Evolutionary conservation across 1,140 invertebrate species (phyloP).

Genomic region (Drosophila truncata): DNA sequence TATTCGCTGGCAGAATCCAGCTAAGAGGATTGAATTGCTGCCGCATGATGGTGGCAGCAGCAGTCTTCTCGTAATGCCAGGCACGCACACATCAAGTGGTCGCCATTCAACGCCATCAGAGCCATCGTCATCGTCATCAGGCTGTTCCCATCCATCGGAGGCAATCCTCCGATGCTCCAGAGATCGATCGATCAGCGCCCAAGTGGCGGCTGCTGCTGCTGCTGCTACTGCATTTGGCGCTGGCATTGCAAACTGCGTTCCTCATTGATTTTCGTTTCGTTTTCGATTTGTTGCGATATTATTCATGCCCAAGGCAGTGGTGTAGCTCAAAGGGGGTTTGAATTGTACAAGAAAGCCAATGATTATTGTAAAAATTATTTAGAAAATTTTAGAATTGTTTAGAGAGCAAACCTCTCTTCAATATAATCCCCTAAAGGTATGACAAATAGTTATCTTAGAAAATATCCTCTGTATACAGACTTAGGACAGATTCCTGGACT

Average conservation of each 20-base stretch:
- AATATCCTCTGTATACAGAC: not conserved
- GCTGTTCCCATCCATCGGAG: conserved; percentile 17
- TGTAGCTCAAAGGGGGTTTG: not conserved
- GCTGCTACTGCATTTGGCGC: conserved; percentile 68
- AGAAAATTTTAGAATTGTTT: not conserved
- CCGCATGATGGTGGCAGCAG: conserved; percentile 7
- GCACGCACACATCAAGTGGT: conserved; percentile 62
- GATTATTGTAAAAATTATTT: not conserved
- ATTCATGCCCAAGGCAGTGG: conserved; percentile 60
- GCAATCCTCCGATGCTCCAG: conserved; percentile 26
- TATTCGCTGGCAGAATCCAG: conserved; percentile 28
- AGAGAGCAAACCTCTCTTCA: not conserved
- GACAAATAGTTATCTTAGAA: fast-evolving
- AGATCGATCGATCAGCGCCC: conserved; percentile 51
- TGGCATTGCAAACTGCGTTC: conserved; percentile 72
- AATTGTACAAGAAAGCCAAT: not conserved
- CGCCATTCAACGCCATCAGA: conserved; percentile 51
- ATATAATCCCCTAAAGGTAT: not conserved
- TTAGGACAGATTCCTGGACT: not conserved
- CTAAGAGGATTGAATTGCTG: not conserved
- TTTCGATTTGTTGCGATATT: conserved; percentile 69
- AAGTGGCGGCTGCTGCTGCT: conserved; percentile 34
- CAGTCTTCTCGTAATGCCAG: conserved; percentile 45
- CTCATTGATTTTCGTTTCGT: conserved; percentile 60
- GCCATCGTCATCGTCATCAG: not conserved